Evolutionary conservation across 2,113 vertebrate genomes (phyloP).

Genomic region (Ageneiosus marmoratus): DNA sequence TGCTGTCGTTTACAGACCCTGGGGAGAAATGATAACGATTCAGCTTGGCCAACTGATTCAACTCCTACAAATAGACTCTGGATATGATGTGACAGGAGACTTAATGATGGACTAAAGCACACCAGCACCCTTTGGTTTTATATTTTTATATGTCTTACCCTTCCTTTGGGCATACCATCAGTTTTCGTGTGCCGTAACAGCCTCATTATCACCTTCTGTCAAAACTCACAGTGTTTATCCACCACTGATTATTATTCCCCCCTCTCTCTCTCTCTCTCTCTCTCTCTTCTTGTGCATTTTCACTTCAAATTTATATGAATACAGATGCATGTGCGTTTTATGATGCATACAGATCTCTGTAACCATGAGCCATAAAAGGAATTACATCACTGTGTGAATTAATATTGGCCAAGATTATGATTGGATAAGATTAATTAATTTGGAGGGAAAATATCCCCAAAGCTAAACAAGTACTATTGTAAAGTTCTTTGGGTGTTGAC

Average conservation of each 20-base stretch:
- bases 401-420: constrained; percentile 24
- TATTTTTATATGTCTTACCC: constrained; percentile 68
- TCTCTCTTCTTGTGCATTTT: not conserved
- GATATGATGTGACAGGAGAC: constrained; percentile 50
- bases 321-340: not conserved
- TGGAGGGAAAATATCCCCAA: constrained; percentile 6
- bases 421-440: constrained; percentile 5
- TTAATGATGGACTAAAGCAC: constrained; percentile 57
- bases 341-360: constrained; percentile 27
- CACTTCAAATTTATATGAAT: constrained; percentile 2
- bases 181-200: constrained; percentile 36
- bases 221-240: constrained; percentile 30
- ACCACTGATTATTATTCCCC: constrained; percentile 7
- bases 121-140: constrained; percentile 65
- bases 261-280: not conserved
- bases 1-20: constrained; percentile 36
- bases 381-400: constrained; percentile 10
- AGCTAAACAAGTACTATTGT: constrained; percentile 1
- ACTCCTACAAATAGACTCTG: constrained; percentile 51
- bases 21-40: constrained; percentile 25
- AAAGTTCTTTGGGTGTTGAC: constrained; percentile 13
- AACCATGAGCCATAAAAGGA: constrained; percentile 26
- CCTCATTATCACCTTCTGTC: constrained; percentile 24
- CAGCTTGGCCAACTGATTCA: constrained; percentile 34
- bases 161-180: constrained; percentile 54